Base-by-base conservation (phyloP, 1,140 invertebrate genomes). In the Aethina tumida region DNA sequence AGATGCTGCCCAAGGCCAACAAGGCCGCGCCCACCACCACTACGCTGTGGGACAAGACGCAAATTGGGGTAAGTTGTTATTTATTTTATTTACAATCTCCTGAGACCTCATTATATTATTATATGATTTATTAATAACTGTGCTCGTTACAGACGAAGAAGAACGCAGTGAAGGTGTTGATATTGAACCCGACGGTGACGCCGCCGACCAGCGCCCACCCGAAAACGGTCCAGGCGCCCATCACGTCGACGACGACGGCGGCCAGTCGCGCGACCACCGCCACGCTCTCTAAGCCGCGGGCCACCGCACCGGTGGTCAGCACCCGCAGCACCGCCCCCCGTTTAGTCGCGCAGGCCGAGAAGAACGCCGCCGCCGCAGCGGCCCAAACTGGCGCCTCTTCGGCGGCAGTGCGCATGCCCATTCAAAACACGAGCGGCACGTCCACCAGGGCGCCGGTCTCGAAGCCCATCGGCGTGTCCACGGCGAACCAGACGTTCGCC, bases 1-100 rank as follows among this genome's bases (percentile, higher is more conserved):
- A 88, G 60, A 79, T 94, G 65, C 61, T 94, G 50, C 76, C 81
- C 45, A 72, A 82, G 63, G 68, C 71, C 13, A 78, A 77, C 39
- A 67, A 72, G 42, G 60, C 66, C 18, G 47, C 64, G 25, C 50
- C 69, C 1, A 55, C 65, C 15, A 54, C 63, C 4, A 63, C 66
- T 5, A 65, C 69, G 13, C 62, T 69, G 14, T 76, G 72, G 70
- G 73, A 76, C 43, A 75, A 76, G 60, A 65, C 73, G 12, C 60
- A 62, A 37, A 55, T 58, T 31, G 58, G 53, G 13, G 50, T 52
- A 44, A 50, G 44, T 58, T 20, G 29, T 26, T 26, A 22, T 45
- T 10, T 31, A 33, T 24, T 27, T 28, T 14, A 10, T 28, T 3
- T 42, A 16, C 33, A 10, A 8, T 26, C 25, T 35, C 10, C 15